Base-by-base conservation (phyloP, 2,888 invertebrate genomes). In the Synergus umbraculus region DNA sequence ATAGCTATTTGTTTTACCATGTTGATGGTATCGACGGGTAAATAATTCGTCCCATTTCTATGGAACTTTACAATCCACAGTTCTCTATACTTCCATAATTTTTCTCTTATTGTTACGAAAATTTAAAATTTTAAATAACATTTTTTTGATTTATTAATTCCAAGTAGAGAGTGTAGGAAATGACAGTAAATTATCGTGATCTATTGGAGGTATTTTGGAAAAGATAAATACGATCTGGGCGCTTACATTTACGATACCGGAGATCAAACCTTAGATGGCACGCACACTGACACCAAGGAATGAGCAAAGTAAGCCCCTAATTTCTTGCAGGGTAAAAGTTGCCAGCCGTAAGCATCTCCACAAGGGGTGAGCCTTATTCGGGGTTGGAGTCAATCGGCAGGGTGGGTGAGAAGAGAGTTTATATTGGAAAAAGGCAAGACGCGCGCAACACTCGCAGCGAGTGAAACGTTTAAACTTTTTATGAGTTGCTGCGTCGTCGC, bases 401-500 rank as follows among this genome's bases (percentile, higher is more conserved):
- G 85, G 84, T 79, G 82, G 64, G 78, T 82, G 77, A 82, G 78
- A 76, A 85, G 86, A 85, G 89, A 89, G 89, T 89, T 89, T 90
- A 90, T 90, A 90, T 90, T 89, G 89, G 86, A 86, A 88, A 85
- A 86, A 86, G 86, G 86, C 83, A 83, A 86, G 84, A 81, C 83
- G 85, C 84, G 84, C 85, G 87, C 88, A 86, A 88, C 89, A 88
- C 86, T 86, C 87, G 86, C 87, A 89, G 84, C 83, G 85, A 88
- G 88, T 86, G 86, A 88, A 89, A 89, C 91, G 91, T 91, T 91
- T 91, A 91, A 90, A 92, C 91, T 92, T 92, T 92, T 92, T 92
- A 92, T 91, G 91, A 92, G 90, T 92, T 91, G 91, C 90, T 90
- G 90, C 91, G 90, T 90, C 91, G 90, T 88, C 89, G 89, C 89